phyloP scores from a whole-genome alignment of 2,888 invertebrate genomes.

The Leptura quadrifasciata region DNA sequence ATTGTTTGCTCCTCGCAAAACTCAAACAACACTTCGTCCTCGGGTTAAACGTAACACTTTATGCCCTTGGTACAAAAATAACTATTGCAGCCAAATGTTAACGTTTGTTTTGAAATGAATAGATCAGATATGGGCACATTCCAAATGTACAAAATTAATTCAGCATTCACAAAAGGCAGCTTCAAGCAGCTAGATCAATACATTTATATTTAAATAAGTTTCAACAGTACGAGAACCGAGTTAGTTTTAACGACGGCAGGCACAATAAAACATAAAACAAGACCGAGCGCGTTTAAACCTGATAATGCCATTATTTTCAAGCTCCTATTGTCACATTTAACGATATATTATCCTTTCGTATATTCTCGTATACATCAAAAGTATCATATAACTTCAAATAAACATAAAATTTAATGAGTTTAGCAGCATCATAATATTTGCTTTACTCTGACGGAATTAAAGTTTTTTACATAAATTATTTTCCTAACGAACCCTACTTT shows the following conservation, averaged over 20 bases:
- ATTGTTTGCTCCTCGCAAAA: too few relatives aligned
- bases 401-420: neutral
- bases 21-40: too few relatives aligned
- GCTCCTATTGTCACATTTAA: neutral
- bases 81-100: too few relatives aligned
- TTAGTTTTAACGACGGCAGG: neutral
- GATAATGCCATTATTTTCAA: constrained; percentile 6
- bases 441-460: neutral
- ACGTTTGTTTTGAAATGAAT: too few relatives aligned
- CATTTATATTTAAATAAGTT: neutral
- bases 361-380: neutral
- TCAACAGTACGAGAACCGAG: neutral
- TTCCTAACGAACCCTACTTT: neutral
- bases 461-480: neutral
- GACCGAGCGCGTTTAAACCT: neutral
- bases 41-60: too few relatives aligned
- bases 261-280: neutral
- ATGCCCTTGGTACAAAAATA: too few relatives aligned
- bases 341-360: neutral
- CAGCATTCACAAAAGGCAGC: neutral
- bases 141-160: neutral
- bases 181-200: neutral
- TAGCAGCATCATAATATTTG: neutral
- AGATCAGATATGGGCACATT: too few relatives aligned
- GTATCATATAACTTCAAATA: neutral